Conservation (phyloP, 2,888 invertebrate genomes). For the Spisula solida region DNA sequence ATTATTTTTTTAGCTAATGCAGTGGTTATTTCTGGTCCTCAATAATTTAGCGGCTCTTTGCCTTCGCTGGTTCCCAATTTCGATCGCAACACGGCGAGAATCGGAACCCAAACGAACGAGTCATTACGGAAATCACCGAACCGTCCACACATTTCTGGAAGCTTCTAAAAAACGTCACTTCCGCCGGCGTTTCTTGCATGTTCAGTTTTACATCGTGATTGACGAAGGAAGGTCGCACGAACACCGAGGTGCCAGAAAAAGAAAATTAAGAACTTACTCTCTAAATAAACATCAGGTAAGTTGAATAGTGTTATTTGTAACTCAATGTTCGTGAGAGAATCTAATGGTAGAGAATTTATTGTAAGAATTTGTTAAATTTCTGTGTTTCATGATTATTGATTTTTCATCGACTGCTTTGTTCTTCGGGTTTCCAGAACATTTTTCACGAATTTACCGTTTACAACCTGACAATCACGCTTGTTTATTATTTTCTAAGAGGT, state of each 20-base stretch:
- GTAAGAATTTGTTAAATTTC: not conserved
- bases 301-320: not conserved
- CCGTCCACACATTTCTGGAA: constrained; percentile 56
- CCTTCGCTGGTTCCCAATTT: too few species aligned
- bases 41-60: too few species aligned
- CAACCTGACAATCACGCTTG: too few species aligned
- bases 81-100: too few species aligned
- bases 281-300: not conserved
- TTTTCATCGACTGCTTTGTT: not conserved
- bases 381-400: not conserved
- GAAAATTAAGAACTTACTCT: not conserved
- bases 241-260: not conserved
- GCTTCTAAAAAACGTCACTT: constrained; percentile 66
- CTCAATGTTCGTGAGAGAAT: not conserved
- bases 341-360: not conserved
- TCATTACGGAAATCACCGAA: constrained; percentile 20
- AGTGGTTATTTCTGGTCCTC: too few species aligned
- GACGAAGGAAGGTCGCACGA: not conserved
- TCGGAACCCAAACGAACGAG: not conserved
- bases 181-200: constrained; percentile 64
- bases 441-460: too few species aligned
- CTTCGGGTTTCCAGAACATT: not conserved
- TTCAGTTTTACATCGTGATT: constrained; percentile 54
- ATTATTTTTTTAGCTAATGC: too few species aligned
- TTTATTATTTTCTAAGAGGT: too few species aligned